Percentiles rank a stretch among this genome's conserved stretches.
phyloP scores from a whole-genome alignment of 2,113 vertebrate species.

The Brevimyrus niger region DNA sequence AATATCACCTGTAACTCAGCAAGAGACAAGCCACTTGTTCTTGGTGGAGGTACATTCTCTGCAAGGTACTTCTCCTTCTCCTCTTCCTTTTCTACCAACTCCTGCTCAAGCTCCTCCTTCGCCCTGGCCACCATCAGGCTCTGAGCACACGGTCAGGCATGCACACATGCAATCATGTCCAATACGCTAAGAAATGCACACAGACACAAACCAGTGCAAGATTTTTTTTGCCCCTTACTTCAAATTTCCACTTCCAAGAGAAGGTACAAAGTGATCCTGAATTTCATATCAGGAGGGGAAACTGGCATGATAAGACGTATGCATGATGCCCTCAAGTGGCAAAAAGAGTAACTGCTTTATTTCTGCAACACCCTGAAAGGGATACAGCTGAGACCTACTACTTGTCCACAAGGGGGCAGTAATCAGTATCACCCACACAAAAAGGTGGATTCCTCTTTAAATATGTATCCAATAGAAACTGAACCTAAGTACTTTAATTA shows the following conservation, averaged over 20 bases:
- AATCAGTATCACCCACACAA: background rate
- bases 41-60: slow-evolving; percentile 64
- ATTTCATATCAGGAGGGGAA: background rate
- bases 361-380: background rate
- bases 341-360: background rate
- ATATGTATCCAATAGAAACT: background rate
- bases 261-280: background rate
- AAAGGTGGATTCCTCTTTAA: background rate
- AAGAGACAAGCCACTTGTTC: slow-evolving; percentile 62
- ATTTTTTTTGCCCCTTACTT: background rate
- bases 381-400: background rate
- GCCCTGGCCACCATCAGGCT: slow-evolving; percentile 91
- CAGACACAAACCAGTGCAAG: background rate
- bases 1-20: slow-evolving; percentile 71
- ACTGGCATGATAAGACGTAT: background rate
- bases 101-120: slow-evolving; percentile 85
- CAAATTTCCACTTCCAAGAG: background rate
- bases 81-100: slow-evolving; percentile 71
- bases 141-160: slow-evolving; percentile 45
- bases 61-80: slow-evolving; percentile 78
- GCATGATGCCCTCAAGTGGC: background rate
- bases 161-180: background rate
- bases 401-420: background rate
- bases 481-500: background rate
- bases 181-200: background rate